These are phyloP conservation scores for Aproaerema taeniolella DNA, from an alignment of 2,888 invertebrate species.

Conservation along the genomic window DNA sequence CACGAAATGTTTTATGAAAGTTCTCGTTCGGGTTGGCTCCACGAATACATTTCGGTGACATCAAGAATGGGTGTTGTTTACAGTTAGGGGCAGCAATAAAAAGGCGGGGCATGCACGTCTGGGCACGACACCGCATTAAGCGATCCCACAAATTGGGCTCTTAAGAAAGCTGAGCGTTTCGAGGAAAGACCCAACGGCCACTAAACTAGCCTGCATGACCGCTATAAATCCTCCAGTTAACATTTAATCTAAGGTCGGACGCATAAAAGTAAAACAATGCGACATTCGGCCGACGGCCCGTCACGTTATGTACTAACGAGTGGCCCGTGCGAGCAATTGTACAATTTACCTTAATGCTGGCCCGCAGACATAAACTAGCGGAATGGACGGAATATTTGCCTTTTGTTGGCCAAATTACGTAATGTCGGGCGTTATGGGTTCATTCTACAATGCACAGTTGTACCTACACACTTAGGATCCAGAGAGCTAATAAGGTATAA, in stretches of 20 bases:
- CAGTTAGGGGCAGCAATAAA: conserved; percentile 74
- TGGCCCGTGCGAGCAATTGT: conserved; percentile 72
- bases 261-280: conserved; percentile 70
- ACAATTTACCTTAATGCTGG: conserved; percentile 72
- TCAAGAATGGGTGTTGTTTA: conserved; percentile 64
- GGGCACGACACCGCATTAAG: conserved; percentile 65
- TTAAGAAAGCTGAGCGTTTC: conserved; percentile 70
- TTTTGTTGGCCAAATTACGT: conserved; percentile 67
- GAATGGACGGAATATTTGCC: conserved; percentile 60
- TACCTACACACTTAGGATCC: too few relatives aligned
- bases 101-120: conserved; percentile 68
- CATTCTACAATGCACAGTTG: conserved; percentile 42
- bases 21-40: conserved; percentile 16
- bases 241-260: conserved; percentile 67
- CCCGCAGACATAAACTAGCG: conserved; percentile 64
- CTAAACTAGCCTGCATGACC: conserved; percentile 56
- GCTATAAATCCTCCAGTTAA: conserved; percentile 65
- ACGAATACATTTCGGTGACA: conserved; percentile 47
- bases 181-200: conserved; percentile 57
- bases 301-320: conserved; percentile 66
- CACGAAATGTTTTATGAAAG: conserved; percentile 9
- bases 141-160: conserved; percentile 68
- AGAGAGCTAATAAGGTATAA: too few relatives aligned
- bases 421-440: conserved; percentile 59
- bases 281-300: conserved; percentile 52